Conservation (phyloP, 2,113 vertebrate genomes). For the Porphyrio hochstetteri region DNA sequence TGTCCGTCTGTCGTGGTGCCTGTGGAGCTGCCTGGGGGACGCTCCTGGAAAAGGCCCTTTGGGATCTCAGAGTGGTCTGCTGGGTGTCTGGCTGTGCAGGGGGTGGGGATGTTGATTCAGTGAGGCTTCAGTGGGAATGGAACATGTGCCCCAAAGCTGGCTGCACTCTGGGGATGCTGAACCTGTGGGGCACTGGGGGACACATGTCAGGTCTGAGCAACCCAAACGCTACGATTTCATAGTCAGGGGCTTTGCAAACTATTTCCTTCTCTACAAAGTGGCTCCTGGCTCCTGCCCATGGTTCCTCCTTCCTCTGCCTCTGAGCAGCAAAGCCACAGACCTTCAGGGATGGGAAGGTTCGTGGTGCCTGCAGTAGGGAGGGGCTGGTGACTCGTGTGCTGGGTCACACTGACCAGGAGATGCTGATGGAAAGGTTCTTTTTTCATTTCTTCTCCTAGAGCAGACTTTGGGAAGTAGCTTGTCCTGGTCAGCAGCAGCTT, state of each 20-base stretch:
- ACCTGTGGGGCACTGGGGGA: background rate
- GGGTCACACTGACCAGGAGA: background rate
- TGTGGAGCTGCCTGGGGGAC: background rate
- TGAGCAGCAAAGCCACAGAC: background rate
- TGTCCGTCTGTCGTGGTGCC: background rate
- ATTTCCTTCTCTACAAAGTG: background rate
- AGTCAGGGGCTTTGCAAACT: background rate
- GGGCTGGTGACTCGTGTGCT: background rate
- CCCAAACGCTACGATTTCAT: background rate
- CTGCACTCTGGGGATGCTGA: background rate
- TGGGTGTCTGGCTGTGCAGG: background rate
- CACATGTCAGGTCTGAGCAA: background rate
- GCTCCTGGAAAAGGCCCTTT: background rate
- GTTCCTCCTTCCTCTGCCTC: background rate
- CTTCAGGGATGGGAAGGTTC: background rate
- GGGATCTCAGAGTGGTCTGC: background rate
- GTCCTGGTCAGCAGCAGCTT: background rate
- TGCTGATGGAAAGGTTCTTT: too few relatives aligned
- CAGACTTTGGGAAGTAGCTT: background rate
- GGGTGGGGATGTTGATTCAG: background rate
- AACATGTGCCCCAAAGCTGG: background rate
- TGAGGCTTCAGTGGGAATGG: background rate
- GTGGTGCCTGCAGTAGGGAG: background rate
- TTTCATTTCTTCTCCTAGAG: background rate
- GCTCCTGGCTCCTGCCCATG: background rate